Evolutionary conservation across 2,113 vertebrate species (phyloP).

Genomic region (Austrofundulus limnaeus): DNA sequence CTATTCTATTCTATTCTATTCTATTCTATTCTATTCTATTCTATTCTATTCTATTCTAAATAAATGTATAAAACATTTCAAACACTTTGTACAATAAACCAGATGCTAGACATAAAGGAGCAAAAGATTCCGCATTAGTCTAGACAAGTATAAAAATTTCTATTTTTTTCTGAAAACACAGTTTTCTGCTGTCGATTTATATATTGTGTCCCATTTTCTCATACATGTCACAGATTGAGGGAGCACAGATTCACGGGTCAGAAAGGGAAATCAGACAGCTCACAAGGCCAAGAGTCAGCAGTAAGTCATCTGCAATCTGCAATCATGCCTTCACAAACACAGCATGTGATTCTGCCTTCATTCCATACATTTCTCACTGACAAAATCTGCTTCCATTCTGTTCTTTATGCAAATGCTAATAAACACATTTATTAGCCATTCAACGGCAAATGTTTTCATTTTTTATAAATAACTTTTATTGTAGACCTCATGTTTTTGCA

Average conservation of each 20-base stretch:
- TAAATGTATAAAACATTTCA: neutral
- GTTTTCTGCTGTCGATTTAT: neutral
- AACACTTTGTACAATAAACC: neutral
- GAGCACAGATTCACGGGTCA: slow-evolving; percentile 35
- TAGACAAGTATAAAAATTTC: neutral
- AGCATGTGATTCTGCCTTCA: neutral
- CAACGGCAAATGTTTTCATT: too few relatives aligned
- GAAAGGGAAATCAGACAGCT: slow-evolving; percentile 23
- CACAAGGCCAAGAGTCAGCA: slow-evolving; percentile 30
- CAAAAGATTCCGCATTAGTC: neutral
- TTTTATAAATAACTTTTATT: too few relatives aligned
- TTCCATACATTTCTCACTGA: neutral
- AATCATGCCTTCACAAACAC: slow-evolving; percentile 13
- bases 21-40: too few relatives aligned
- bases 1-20: too few relatives aligned
- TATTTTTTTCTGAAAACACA: too few relatives aligned
- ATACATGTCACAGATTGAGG: slow-evolving; percentile 16
- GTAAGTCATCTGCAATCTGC: slow-evolving; percentile 26
- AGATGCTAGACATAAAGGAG: neutral
- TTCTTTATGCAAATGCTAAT: too few relatives aligned
- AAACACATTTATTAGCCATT: too few relatives aligned
- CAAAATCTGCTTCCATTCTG: neutral
- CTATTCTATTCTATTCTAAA: too few relatives aligned
- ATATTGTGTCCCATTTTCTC: slow-evolving; percentile 11
- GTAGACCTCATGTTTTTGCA: too few relatives aligned